Base-by-base conservation (phyloP, 2,113 vertebrate species). In the Fulica atra region DNA sequence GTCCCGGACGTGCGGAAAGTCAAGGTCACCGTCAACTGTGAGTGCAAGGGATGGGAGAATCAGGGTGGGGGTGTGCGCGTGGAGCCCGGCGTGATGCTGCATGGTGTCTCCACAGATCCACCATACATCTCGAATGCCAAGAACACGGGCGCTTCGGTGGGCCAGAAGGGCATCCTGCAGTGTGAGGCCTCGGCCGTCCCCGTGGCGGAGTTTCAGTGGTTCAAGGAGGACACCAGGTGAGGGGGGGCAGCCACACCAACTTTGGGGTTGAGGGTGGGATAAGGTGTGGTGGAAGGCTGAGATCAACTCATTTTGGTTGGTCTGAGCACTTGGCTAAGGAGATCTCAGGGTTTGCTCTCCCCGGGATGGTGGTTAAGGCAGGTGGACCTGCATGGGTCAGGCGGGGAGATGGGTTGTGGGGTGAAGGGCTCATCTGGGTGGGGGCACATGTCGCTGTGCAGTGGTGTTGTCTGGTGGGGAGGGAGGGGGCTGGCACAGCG, bases 181-280 rank as follows among this genome's bases (percentile, higher is more conserved):
- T 99, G 99, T 7, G 99, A 99, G 94, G 99, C 99, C 7, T 99
- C 98, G 1, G 99, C 99, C 0, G 99, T 99, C 26, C 99, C 99
- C 0, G 97, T 98, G 85, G 99, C 99, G 5, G 98, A 99, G 82
- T 99, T 99, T 65, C 99, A 99, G 97, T 99, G 99, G 99, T 99
- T 99, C 98, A 99, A 99, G 97, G 99, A 99, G 96, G 99, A 99
- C 53, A 98, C 98, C 95, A 99, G 99, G 99, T 93, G 28, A 90
- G 86, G 35, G 13, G 16, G 16, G 17, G 7, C 8, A 29, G 42
- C 38, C 36, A 8, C 8, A 2, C 17, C 18, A 21, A 25, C 36
- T 42, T 25, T 4, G 5, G 26, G 44, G 28, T 9, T 1, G 4
- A 23, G 46, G n/a, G n/a, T 5, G 21, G 35, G 33, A 26, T 1